Conservation (phyloP, 35 echinoderm and acorn worm species). For the Diadema setosum region DNA sequence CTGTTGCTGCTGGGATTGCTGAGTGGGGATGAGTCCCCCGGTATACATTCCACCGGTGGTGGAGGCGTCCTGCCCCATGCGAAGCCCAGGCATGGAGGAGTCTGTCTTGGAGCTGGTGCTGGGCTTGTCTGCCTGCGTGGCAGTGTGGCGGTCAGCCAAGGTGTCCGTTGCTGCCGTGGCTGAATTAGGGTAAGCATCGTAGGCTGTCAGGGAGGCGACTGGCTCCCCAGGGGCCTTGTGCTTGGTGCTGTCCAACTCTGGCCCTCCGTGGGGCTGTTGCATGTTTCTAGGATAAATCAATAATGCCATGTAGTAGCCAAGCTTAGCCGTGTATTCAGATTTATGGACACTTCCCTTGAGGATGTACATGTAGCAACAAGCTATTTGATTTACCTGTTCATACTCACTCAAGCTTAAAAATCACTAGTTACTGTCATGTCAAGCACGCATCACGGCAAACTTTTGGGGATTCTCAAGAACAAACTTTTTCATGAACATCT, state of each 20-base stretch:
- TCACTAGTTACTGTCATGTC: too few relatives aligned
- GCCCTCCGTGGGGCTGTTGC: conserved; percentile 77
- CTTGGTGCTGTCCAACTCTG: conserved; percentile 64
- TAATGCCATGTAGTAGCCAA: too few relatives aligned
- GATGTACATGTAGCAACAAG: too few relatives aligned
- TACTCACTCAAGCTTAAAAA: too few relatives aligned
- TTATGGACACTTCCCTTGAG: too few relatives aligned
- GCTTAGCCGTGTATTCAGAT: too few relatives aligned
- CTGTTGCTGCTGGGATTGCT: conserved; percentile 37
- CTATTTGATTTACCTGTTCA: too few relatives aligned
- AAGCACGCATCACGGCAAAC: too few relatives aligned
- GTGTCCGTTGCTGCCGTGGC: conserved; percentile 15
- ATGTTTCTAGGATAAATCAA: conserved; percentile 64
- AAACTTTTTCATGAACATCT: too few relatives aligned
- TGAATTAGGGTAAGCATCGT: conserved; percentile 67
- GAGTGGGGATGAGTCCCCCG: conserved; percentile 34
- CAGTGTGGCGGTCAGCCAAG: background rate
- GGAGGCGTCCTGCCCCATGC: conserved; percentile 33
- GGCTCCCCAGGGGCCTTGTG: conserved; percentile 71
- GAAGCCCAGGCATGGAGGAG: background rate
- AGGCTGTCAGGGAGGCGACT: conserved; percentile 62
- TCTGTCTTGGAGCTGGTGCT: conserved; percentile 8
- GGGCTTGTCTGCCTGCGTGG: background rate
- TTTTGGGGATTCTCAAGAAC: too few relatives aligned
- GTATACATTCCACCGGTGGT: conserved; percentile 18